phyloP scores from a whole-genome alignment of 2,113 vertebrate species.

The Callipepla californica region DNA sequence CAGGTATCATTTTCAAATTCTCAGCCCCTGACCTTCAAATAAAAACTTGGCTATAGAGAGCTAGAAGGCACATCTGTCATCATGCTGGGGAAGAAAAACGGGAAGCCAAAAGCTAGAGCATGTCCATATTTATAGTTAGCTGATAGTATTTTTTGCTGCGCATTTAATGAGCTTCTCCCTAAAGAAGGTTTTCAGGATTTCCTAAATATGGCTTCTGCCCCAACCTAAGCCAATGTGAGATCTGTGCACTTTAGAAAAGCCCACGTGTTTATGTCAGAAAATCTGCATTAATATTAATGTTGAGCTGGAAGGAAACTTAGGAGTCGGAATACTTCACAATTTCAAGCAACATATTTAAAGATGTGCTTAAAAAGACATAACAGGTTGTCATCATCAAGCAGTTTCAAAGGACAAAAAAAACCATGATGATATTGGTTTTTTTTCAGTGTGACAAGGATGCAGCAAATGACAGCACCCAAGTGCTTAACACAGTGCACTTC shows the following conservation, averaged over 20 bases:
- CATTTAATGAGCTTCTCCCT: conserved; percentile 47
- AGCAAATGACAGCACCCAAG: fast-evolving
- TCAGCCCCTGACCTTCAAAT: neutral
- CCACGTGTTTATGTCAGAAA: conserved; percentile 28
- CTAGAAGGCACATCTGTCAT: conserved; percentile 14
- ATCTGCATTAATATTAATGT: conserved; percentile 41
- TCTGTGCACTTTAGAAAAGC: conserved; percentile 5
- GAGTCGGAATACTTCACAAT: neutral
- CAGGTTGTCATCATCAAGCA: neutral
- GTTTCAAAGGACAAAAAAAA: neutral
- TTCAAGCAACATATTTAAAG: neutral
- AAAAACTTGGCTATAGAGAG: neutral
- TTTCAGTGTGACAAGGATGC: neutral
- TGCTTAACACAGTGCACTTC: neutral
- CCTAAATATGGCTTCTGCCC: neutral
- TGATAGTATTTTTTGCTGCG: conserved; percentile 9
- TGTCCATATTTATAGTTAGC: conserved; percentile 38
- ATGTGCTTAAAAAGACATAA: neutral
- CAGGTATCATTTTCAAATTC: conserved; percentile 29
- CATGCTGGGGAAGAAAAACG: neutral
- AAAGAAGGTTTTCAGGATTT: conserved; percentile 44
- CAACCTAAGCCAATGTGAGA: conserved; percentile 19
- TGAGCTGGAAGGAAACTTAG: conserved; percentile 8
- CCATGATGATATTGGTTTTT: neutral
- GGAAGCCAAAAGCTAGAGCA: neutral